Conservation (phyloP, 2,797 vertebrate species). For the Alexandromys oeconomus region DNA sequence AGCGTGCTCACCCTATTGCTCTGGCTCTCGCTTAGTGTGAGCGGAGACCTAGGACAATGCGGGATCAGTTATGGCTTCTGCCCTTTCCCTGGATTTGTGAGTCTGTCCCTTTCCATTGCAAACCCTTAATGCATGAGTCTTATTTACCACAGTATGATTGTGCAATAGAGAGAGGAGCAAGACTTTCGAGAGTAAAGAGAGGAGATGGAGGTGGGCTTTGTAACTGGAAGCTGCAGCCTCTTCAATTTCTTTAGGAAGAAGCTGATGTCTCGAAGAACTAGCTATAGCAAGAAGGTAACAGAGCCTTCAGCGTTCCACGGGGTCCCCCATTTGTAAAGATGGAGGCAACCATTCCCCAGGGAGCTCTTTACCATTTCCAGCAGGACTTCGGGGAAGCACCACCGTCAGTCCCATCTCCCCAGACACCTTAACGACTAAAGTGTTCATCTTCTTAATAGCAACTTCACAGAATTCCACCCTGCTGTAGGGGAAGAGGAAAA, state of each 20-base stretch:
- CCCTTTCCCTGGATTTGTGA: too few relatives aligned
- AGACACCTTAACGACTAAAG: slow-evolving; percentile 15
- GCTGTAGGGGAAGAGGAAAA: slow-evolving; percentile 8
- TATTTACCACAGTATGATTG: too few relatives aligned
- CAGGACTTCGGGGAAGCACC: neutral
- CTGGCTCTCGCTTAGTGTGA: too few relatives aligned
- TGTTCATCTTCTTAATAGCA: neutral
- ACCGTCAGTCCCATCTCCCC: neutral
- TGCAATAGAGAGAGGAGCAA: neutral
- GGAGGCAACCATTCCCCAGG: neutral
- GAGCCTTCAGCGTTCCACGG: neutral
- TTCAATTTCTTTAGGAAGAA: neutral
- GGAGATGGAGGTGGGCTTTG: neutral
- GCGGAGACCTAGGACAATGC: too few relatives aligned
- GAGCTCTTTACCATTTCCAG: neutral
- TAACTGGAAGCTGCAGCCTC: neutral
- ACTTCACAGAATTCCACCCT: slow-evolving; percentile 44
- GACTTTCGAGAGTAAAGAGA: neutral
- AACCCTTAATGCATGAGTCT: too few relatives aligned
- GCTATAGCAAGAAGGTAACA: neutral
- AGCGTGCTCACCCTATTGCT: too few relatives aligned
- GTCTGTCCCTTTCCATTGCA: too few relatives aligned
- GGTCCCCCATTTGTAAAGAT: neutral
- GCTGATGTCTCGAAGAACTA: neutral
- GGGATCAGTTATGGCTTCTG: too few relatives aligned